Evolutionary conservation across 2,797 vertebrate species (phyloP), one percentile per base, ranked within the genome.

Genomic region (Protosalanx chinensis): DNA sequence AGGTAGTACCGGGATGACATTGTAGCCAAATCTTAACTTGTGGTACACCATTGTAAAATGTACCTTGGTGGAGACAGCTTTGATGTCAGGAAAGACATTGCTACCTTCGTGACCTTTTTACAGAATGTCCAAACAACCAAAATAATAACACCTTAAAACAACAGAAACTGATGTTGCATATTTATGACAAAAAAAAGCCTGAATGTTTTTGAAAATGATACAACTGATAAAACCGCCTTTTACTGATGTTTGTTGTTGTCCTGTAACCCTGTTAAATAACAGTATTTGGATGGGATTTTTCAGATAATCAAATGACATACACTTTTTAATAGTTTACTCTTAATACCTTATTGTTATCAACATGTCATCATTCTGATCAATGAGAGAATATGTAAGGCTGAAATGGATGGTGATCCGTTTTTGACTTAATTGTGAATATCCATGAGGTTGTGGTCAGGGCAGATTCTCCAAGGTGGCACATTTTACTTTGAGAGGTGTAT

Each of bases 371-470:
- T 8, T 58, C n/a, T 63, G 35, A 57, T 70, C 5, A 49, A 59
- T 53, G 41, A 58, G 56, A 23, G 23, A 74, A 51, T 64, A 35
- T 37, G 10, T 23, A 56, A 12, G 30, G 33, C 20, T 56, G n/a
- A 64, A 64, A 72, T 57, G 58, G 49, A 71, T 65, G 64, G 74
- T 33, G 37, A 23, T 64, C 20, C 51, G 33, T 8, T 53, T 59
- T 74, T 51, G 49, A 51, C 12, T 37, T 62, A 59, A 73, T 58
- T 64, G n/a, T 70, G 57, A 58, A 67, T 79, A 64, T 46, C 70
- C 33, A 81, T 76, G 33, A 76, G 79, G 71, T 72, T 76, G 68
- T 78, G 70, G 72, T 68, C 68, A 70, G 65, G 33, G 62, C 33
- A 67, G 62, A 23, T 70, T 33, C 13, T 27, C n/a, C 27, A 32